Percentiles rank a stretch among this genome's conserved stretches.
Conservation (phyloP, 2,888 invertebrate species). For the Folsomia candida region DNA sequence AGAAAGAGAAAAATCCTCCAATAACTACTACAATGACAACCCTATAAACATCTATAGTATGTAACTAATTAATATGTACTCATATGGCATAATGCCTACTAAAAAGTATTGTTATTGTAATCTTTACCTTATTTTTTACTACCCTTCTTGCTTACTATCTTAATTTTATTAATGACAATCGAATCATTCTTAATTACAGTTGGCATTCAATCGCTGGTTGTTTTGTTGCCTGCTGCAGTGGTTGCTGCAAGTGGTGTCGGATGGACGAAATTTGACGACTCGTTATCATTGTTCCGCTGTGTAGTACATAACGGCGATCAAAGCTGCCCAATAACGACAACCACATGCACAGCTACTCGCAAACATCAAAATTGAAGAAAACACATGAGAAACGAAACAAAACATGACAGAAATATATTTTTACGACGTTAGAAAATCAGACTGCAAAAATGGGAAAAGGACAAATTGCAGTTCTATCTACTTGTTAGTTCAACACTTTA, state of each 20-base stretch:
- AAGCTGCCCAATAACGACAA: neutral
- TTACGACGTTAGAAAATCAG: neutral
- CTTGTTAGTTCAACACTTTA: too few species aligned
- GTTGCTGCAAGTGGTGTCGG: neutral
- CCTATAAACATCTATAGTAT: neutral
- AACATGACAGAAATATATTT: neutral
- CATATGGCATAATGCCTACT: neutral
- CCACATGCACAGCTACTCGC: slow-evolving; percentile 6
- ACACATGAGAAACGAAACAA: slow-evolving; percentile 2
- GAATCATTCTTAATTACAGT: slow-evolving; percentile 37
- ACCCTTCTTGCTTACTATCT: neutral
- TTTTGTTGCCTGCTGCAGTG: slow-evolving; percentile 15
- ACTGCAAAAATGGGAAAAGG: too few species aligned
- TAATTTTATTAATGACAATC: slow-evolving; percentile 11
- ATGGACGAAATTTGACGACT: neutral
- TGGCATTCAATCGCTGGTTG: slow-evolving; percentile 46
- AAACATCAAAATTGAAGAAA: slow-evolving; percentile 7
- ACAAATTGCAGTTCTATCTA: too few species aligned
- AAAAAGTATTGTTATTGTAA: neutral
- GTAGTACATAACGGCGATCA: neutral
- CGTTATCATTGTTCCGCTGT: neutral
- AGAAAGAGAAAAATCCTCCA: neutral
- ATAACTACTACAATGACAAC: neutral
- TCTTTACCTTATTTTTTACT: neutral
- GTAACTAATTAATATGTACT: neutral